Base-by-base conservation (phyloP, 64 coral and sea anemone species). In the Stichodactyla mertensii region DNA sequence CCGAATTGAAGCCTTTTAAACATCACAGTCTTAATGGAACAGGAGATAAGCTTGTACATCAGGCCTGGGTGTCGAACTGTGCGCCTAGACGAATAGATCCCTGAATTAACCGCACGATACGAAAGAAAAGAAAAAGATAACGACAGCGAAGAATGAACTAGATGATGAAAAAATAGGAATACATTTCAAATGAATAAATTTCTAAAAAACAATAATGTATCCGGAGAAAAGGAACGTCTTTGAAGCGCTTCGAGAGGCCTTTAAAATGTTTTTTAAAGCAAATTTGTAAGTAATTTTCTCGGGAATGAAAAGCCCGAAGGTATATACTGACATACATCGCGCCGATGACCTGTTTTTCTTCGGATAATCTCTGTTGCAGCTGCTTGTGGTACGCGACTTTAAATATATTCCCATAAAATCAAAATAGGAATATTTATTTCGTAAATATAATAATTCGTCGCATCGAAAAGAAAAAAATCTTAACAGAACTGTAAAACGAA, bases 1-100 rank as follows among this genome's bases (percentile, higher is more conserved):
- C 94, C 0, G 94, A 96, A 62, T 88, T 92, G 19, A 96, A 96
- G 86, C 94, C 88, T 18, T 86, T 96, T n/a, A 89, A 96, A 16
- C 91, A 91, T 83, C 55, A n/a, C n/a, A 81, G 53, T 57, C 86
- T 24, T 5, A 88, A 79, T 24, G 83, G 83, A 1, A 91, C 74
- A 31, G 77, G 58, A 31, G 90, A 91, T 54, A 91, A 91, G 77
- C 74, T 85, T 67, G 82, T 57, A 9, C 83, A 85, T 51, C 89
- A 91, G 52, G 90, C 90, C 1, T 91, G 90, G 90, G 60, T 51
- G 36, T 55, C 53, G 4, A 85, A 23, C 69, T 74, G 69, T 31
- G 24, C 69, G 0, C n/a, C 69, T n/a, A 10, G n/a, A 74, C 12
- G n/a, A 31, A 26, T 26, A 74, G 69, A 74, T 74, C 69, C 26